These are phyloP conservation scores for Drosophila atripex DNA, from an alignment of 2,888 invertebrate species.

Conservation along the genomic window DNA sequence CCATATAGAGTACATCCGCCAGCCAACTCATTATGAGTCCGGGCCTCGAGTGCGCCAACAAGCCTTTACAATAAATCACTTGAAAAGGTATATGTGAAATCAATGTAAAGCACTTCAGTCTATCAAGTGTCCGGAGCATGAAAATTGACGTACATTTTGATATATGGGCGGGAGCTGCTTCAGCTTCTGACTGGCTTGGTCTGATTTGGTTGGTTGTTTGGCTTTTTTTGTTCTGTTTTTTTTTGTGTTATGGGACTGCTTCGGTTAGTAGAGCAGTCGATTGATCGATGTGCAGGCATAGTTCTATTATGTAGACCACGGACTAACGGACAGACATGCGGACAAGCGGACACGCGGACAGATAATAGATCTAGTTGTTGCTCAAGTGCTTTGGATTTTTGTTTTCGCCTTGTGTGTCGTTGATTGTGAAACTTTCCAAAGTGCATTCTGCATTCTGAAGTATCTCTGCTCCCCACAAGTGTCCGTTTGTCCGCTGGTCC, in stretches of 20 bases:
- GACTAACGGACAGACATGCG: not conserved
- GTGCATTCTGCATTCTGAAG: conserved; percentile 62
- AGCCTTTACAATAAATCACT: conserved; percentile 82
- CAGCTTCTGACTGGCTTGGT: conserved; percentile 14
- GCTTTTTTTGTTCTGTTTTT: not conserved
- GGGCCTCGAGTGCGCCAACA: conserved; percentile 72
- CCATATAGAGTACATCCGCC: conserved; percentile 2
- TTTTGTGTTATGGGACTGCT: not conserved
- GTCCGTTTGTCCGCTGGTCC: conserved; percentile 6
- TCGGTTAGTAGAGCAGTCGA: not conserved
- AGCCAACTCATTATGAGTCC: conserved; percentile 71
- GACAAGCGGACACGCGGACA: conserved; percentile 3
- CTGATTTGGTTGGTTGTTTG: not conserved
- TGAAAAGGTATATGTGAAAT: conserved; percentile 78
- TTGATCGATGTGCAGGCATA: conserved; percentile 59
- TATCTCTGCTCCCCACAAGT: conserved; percentile 50
- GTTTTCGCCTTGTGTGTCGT: not conserved
- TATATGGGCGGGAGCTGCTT: conserved; percentile 59
- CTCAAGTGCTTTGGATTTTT: conserved; percentile 25
- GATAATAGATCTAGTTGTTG: conserved; percentile 29
- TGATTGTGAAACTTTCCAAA: conserved; percentile 63
- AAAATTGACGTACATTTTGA: conserved; percentile 79
- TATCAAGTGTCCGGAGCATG: conserved; percentile 77
- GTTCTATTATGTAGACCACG: conserved; percentile 57
- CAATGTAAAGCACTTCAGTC: conserved; percentile 81